phyloP scores from a whole-genome alignment of 2,888 invertebrate species.

The Scrobipalpa atriplicella region DNA sequence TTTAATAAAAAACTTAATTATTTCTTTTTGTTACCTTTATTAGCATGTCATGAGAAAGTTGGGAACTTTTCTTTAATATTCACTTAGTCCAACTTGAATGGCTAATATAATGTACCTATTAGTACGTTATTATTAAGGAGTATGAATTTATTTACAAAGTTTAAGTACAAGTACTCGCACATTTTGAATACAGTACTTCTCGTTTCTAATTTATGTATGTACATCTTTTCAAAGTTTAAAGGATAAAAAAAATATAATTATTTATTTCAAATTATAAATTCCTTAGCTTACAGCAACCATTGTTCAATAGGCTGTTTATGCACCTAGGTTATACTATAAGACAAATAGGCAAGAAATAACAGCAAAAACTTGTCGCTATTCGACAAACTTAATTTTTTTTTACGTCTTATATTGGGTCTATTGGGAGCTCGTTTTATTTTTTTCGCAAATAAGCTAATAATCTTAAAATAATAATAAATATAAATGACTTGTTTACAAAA shows the following conservation, averaged over 20 bases:
- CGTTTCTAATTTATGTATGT: neutral
- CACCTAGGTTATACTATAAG: no score
- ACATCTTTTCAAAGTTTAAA: neutral
- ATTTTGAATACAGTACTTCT: neutral
- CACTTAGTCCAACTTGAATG: neutral
- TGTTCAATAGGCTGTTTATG: no score
- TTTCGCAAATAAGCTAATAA: slow-evolving; percentile 6
- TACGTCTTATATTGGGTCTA: neutral
- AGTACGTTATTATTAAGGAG: no score
- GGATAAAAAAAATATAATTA: no score
- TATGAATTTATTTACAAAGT: slow-evolving; percentile 2
- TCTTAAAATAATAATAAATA: slow-evolving; percentile 15
- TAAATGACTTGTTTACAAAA: slow-evolving; percentile 11
- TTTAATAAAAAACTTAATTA: no score
- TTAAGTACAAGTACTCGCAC: neutral
- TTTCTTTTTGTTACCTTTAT: neutral
- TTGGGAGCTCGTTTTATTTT: neutral
- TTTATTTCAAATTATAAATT: no score
- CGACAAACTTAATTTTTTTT: neutral
- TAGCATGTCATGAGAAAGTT: neutral
- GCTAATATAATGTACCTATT: neutral
- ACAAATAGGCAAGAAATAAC: neutral
- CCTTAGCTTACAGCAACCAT: no score
- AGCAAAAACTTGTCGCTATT: neutral
- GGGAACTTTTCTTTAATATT: neutral